phyloP scores from a whole-genome alignment of 37 sponge, comb jelly and placozoan species.

The Lycopodina hypogea region DNA sequence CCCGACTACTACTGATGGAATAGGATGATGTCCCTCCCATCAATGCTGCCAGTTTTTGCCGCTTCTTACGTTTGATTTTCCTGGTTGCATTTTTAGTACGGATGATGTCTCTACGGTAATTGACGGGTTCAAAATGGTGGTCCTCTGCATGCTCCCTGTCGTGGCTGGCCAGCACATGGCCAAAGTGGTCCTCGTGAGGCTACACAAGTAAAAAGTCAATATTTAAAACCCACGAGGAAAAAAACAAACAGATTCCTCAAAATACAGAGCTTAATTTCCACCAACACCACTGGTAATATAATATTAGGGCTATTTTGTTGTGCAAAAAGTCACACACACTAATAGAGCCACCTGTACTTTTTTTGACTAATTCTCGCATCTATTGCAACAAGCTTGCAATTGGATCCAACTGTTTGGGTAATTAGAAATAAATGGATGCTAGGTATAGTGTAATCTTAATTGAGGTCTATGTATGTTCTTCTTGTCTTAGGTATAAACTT shows the following conservation, averaged over 20 bases:
- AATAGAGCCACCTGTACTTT: too few relatives aligned
- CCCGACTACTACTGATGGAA: not conserved
- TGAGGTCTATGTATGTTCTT: too few relatives aligned
- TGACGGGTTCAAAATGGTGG: constrained; percentile 50
- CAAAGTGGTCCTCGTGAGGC: constrained; percentile 55
- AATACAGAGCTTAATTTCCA: too few relatives aligned
- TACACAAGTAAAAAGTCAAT: not conserved
- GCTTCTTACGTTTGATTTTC: not conserved
- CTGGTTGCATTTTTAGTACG: not conserved
- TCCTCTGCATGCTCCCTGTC: constrained; percentile 31
- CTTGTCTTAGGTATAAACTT: too few relatives aligned
- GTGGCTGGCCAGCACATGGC: constrained; percentile 20
- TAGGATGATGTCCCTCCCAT: not conserved
- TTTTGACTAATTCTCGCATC: too few relatives aligned
- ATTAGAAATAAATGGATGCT: too few relatives aligned
- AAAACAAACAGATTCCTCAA: not conserved
- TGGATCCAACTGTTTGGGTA: too few relatives aligned
- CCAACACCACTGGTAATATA: too few relatives aligned
- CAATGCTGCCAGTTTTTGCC: not conserved
- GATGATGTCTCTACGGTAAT: constrained; percentile 4
- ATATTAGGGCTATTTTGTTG: too few relatives aligned
- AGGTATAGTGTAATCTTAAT: too few relatives aligned
- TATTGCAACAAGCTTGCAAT: too few relatives aligned
- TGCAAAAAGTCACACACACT: too few relatives aligned
- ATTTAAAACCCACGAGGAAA: not conserved